These are phyloP conservation scores for Agonopterix heracliana DNA, from an alignment of 2,888 invertebrate genomes.

Conservation along the genomic window DNA sequence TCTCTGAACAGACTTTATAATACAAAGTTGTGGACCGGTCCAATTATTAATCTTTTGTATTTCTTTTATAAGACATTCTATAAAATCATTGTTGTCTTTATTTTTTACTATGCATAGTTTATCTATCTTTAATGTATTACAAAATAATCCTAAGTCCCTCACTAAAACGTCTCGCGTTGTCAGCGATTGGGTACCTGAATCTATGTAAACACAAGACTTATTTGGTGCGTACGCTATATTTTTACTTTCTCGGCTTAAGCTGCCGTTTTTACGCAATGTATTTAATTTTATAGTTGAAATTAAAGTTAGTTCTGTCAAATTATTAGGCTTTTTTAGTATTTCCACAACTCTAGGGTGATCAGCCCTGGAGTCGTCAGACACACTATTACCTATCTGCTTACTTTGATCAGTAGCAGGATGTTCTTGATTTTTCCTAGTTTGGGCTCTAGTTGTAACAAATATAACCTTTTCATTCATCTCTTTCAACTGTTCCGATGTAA, in stretches of 20 bases:
- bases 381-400: background rate
- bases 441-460: background rate
- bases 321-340: background rate
- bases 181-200: background rate
- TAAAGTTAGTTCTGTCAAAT: background rate
- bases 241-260: background rate
- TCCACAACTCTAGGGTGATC: background rate
- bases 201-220: background rate
- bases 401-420: background rate
- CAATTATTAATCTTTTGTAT: background rate
- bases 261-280: background rate
- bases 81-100: background rate
- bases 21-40: background rate
- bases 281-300: background rate
- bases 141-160: background rate
- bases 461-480: background rate
- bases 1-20: background rate
- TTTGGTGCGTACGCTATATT: background rate
- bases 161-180: background rate
- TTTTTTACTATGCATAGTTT: background rate
- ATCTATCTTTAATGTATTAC: background rate
- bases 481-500: background rate
- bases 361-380: background rate
- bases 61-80: background rate
- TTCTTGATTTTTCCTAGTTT: slow-evolving; percentile 1